Conservation (phyloP, 2,797 vertebrate species). For the Apogon talboti region DNA sequence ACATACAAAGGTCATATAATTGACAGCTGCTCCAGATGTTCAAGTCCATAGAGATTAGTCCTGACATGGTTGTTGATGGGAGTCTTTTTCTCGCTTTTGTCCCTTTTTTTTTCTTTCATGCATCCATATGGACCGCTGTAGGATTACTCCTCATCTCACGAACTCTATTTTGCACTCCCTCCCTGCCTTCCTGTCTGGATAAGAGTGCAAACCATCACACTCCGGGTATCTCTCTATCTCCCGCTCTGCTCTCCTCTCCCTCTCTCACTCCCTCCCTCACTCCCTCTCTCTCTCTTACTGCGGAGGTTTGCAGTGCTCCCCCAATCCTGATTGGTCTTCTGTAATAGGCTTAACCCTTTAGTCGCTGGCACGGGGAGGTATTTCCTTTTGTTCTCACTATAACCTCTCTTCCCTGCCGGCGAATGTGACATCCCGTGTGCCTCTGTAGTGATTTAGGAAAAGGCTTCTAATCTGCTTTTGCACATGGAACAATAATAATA, state of each 20-base stretch:
- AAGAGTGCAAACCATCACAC: slow-evolving; percentile 71
- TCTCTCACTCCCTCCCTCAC: slow-evolving; percentile 33
- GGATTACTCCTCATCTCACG: slow-evolving; percentile 63
- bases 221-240: slow-evolving; percentile 80
- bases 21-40: slow-evolving; percentile 63
- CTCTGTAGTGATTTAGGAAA: slow-evolving; percentile 44
- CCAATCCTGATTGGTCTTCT: slow-evolving; percentile 95
- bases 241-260: slow-evolving; percentile 81
- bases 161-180: slow-evolving; percentile 81
- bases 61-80: slow-evolving; percentile 47
- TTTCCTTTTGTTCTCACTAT: slow-evolving; percentile 72
- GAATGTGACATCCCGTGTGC: slow-evolving; percentile 46
- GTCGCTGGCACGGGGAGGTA: slow-evolving; percentile 64
- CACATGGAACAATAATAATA: slow-evolving; percentile 8
- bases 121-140: slow-evolving; percentile 41
- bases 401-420: slow-evolving; percentile 47
- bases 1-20: slow-evolving; percentile 48
- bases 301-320: slow-evolving; percentile 96
- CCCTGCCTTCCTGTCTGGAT: slow-evolving; percentile 73
- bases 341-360: slow-evolving; percentile 89
- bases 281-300: slow-evolving; percentile 88
- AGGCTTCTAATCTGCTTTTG: slow-evolving; percentile 38
- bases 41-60: slow-evolving; percentile 63
- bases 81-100: slow-evolving; percentile 45
- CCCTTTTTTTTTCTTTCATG: slow-evolving; percentile 55